Conservation (phyloP, 2,113 vertebrate genomes). For the Athene noctua region DNA sequence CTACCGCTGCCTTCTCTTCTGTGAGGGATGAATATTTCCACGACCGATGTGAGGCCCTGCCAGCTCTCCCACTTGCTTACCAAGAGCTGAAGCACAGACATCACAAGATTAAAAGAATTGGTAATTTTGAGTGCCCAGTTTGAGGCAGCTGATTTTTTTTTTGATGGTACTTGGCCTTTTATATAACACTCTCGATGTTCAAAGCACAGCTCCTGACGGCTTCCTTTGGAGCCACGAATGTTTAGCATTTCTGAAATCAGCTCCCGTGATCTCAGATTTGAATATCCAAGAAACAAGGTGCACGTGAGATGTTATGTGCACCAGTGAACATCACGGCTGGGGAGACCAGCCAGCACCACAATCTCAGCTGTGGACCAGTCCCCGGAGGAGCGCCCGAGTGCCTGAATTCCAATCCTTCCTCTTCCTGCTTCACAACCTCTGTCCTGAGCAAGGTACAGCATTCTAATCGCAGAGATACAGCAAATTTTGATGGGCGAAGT, state of each 20-base stretch:
- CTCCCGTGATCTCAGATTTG: neutral
- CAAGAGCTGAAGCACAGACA: rapidly evolving
- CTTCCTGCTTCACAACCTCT: neutral
- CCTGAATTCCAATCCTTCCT: neutral
- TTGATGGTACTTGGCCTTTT: neutral
- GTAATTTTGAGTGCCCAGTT: neutral
- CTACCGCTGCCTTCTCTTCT: neutral
- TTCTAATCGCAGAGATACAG: neutral
- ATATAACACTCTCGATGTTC: neutral
- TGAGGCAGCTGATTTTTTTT: neutral
- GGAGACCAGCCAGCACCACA: neutral
- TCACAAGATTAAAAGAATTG: neutral
- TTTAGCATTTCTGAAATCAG: neutral
- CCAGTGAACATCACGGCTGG: rapidly evolving
- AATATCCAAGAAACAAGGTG: neutral
- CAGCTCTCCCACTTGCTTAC: neutral
- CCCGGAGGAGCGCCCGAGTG: neutral
- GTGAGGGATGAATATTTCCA: neutral
- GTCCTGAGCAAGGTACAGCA: neutral
- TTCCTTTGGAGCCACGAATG: neutral
- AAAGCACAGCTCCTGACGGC: neutral
- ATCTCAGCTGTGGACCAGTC: rapidly evolving
- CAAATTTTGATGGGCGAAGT: neutral
- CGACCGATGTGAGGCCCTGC: neutral
- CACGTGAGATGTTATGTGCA: rapidly evolving